Evolutionary conservation across 2,797 vertebrate genomes (phyloP).

Genomic region (Jordanella pulchra): DNA sequence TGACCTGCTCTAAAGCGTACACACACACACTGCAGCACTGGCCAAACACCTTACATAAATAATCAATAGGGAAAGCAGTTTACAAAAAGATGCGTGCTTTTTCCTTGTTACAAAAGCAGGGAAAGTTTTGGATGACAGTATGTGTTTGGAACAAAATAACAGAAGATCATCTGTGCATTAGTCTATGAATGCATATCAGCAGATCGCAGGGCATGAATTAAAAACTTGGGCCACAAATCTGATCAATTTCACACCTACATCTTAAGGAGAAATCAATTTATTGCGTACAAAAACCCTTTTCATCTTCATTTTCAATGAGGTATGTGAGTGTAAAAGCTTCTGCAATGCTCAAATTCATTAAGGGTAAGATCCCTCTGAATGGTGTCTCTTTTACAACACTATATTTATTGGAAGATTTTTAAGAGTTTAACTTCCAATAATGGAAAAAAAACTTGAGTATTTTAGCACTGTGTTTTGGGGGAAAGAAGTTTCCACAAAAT

Average conservation of each 20-base stretch:
- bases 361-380: not conserved
- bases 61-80: constrained; percentile 46
- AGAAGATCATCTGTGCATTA: not conserved
- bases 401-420: constrained; percentile 6
- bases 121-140: constrained; percentile 10
- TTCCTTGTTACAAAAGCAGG: not conserved
- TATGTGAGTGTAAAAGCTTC: not conserved
- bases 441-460: constrained; percentile 9
- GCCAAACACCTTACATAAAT: constrained; percentile 62
- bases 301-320: constrained; percentile 9
- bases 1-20: no score
- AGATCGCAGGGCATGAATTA: not conserved
- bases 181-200: constrained; percentile 1
- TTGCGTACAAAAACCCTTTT: not conserved
- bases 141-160: not conserved
- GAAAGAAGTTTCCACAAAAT: constrained; percentile 1
- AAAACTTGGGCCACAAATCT: not conserved
- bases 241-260: not conserved
- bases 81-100: constrained; percentile 11
- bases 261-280: not conserved
- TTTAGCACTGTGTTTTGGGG: constrained; percentile 2
- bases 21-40: no score
- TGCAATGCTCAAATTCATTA: not conserved
- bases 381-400: constrained; percentile 2
- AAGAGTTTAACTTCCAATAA: constrained; percentile 2